phyloP scores from a whole-genome alignment of 1,140 invertebrate species.

The Zaprionus lachaisei region DNA sequence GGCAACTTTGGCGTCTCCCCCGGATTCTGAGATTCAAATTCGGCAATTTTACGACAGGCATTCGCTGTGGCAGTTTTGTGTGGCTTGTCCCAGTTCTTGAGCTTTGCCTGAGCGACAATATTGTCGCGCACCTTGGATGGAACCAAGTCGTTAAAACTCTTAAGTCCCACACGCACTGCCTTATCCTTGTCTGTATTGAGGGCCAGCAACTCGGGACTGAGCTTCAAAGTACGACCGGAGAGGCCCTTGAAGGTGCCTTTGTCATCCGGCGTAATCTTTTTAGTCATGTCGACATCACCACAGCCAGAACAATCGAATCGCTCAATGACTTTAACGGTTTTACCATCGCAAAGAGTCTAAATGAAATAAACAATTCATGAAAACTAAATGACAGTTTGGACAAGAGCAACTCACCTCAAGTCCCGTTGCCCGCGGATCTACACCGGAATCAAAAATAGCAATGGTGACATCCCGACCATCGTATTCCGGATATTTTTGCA shows the following conservation, averaged over 20 bases:
- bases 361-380: neutral
- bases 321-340: constrained; percentile 96
- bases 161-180: constrained; percentile 93
- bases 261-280: constrained; percentile 89
- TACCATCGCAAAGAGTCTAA: constrained; percentile 90
- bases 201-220: constrained; percentile 59
- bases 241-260: constrained; percentile 93
- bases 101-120: constrained; percentile 92
- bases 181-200: constrained; percentile 85
- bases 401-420: constrained; percentile 90
- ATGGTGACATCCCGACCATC: constrained; percentile 96
- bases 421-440: constrained; percentile 97
- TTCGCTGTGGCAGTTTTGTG: constrained; percentile 93
- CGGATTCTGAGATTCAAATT: constrained; percentile 88
- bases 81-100: constrained; percentile 93
- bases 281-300: constrained; percentile 96
- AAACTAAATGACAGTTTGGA: neutral
- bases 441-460: constrained; percentile 98
- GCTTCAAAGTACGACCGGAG: constrained; percentile 93
- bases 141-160: constrained; percentile 94
- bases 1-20: constrained; percentile 66
- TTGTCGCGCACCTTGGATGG: constrained; percentile 93
- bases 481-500: constrained; percentile 95
- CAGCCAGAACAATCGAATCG: constrained; percentile 97
- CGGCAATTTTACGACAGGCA: constrained; percentile 89